phyloP scores from a whole-genome alignment of 2,113 vertebrate genomes.

The Dendropsophus ebraccatus region DNA sequence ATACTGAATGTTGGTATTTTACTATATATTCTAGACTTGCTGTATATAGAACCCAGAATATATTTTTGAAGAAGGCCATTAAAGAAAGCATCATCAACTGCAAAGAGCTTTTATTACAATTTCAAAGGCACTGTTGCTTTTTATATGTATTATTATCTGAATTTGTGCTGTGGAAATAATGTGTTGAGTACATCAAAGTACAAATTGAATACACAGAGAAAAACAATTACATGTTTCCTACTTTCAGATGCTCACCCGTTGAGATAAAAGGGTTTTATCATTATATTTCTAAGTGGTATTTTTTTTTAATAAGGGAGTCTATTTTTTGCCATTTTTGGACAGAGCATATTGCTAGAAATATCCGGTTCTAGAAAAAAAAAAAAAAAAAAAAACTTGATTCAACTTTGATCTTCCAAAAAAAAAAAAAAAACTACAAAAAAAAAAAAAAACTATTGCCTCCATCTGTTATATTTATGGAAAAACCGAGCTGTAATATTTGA shows the following conservation, averaged over 20 bases:
- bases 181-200: constrained; percentile 46
- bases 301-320: constrained; percentile 17
- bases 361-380: constrained; percentile 4
- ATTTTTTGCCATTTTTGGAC: background rate
- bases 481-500: constrained; percentile 24
- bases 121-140: constrained; percentile 34
- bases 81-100: constrained; percentile 22
- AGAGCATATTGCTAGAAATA: constrained; percentile 20
- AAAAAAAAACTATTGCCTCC: constrained; percentile 12
- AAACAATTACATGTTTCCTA: constrained; percentile 48
- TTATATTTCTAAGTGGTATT: constrained; percentile 42
- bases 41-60: background rate
- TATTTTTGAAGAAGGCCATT: background rate
- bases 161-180: constrained; percentile 42
- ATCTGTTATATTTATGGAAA: constrained; percentile 34
- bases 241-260: constrained; percentile 43
- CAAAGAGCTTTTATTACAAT: constrained; percentile 17
- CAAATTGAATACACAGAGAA: constrained; percentile 49
- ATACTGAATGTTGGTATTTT: background rate
- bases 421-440: constrained; percentile 1
- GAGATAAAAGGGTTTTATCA: constrained; percentile 53
- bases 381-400: background rate
- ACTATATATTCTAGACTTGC: background rate
- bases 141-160: constrained; percentile 47
- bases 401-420: constrained; percentile 28